Evolutionary conservation across 2,888 invertebrate genomes (phyloP), one percentile per base, ranked within the genome.

Genomic region (Stomorhina lunata): DNA sequence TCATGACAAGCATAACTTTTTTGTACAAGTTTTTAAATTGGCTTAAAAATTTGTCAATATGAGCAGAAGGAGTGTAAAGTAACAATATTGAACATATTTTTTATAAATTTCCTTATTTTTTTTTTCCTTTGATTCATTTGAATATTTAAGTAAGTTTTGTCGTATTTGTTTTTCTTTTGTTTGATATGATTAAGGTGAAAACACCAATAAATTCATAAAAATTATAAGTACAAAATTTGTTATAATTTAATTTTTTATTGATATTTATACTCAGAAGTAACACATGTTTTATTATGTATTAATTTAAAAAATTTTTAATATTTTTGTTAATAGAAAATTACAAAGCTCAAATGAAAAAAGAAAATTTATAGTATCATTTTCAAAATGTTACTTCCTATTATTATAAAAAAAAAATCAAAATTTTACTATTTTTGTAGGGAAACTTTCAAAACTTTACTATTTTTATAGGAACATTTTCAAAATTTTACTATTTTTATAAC

Each of bases 11-110:
- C 63, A 34, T n/a, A 76, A 20, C n/a, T 22, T 40, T 59, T 48
- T 32, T 29, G n/a, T 25, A 32, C 22, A 57, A 22, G 40, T 53
- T 61, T 59, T 71, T 66, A 66, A 81, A 81, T 81, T 81, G 81
- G 77, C 76, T 81, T 71, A 81, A 68, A 75, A 77, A 77, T 77
- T 72, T 81, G 53, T 72, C 77, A 61, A 59, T 53, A 45, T 32
- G 65, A 65, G 65, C 32, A n/a, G 4, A 10, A 25, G 43, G 48
- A 9, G 69, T 53, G 59, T 72, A 55, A 76, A 59, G 65, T 50
- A 66, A 77, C 43, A 45, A 65, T 50, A 76, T 68, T 59, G 20
- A 29, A 48, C 45, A 40, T 68, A 59, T 37, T 48, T 66, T n/a
- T 45, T 43, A 57, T 27, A 29, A n/a, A 27, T 0, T 32, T 4